Percentiles rank a stretch among this genome's conserved stretches.
Conservation (phyloP, 2,113 vertebrate species). For the Nerophis ophidion region DNA sequence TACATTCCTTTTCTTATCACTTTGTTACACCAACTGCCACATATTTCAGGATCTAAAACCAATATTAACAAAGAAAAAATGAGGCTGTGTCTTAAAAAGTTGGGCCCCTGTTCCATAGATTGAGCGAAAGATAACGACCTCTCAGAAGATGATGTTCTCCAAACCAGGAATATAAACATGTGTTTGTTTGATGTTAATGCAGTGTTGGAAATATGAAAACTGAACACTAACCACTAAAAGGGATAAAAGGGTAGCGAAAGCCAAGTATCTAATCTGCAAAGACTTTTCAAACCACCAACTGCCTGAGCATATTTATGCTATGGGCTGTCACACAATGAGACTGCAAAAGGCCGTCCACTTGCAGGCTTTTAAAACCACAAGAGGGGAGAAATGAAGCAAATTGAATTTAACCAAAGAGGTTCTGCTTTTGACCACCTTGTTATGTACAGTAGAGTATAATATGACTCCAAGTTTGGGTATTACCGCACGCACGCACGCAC, state of each 20-base stretch:
- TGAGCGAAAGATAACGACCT: constrained; percentile 54
- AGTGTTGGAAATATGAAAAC: constrained; percentile 37
- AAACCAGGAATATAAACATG: constrained; percentile 63
- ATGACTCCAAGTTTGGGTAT: constrained; percentile 5
- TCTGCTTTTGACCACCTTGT: constrained; percentile 15
- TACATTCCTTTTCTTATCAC: constrained; percentile 23
- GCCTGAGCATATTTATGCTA: constrained; percentile 39
- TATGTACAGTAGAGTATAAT: constrained; percentile 17
- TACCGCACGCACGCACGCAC: constrained; percentile 3
- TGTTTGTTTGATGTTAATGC: constrained; percentile 60
- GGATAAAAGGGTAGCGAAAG: constrained; percentile 43
- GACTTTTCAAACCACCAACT: constrained; percentile 40
- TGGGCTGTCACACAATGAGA: constrained; percentile 29
- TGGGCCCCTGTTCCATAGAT: constrained; percentile 42
- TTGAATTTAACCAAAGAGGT: constrained; percentile 26
- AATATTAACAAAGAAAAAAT: background rate
- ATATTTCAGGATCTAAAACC: background rate
- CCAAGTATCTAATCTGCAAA: constrained; percentile 48
- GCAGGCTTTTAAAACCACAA: constrained; percentile 36
- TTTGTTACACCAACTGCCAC: constrained; percentile 7
- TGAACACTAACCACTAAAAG: constrained; percentile 55
- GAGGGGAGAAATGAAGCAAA: constrained; percentile 30
- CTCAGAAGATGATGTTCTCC: constrained; percentile 50
- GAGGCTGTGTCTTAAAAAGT: constrained; percentile 21
- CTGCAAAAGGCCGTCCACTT: constrained; percentile 37